phyloP scores from a whole-genome alignment of 1,140 invertebrate species.

The Cotesia chilonis region DNA sequence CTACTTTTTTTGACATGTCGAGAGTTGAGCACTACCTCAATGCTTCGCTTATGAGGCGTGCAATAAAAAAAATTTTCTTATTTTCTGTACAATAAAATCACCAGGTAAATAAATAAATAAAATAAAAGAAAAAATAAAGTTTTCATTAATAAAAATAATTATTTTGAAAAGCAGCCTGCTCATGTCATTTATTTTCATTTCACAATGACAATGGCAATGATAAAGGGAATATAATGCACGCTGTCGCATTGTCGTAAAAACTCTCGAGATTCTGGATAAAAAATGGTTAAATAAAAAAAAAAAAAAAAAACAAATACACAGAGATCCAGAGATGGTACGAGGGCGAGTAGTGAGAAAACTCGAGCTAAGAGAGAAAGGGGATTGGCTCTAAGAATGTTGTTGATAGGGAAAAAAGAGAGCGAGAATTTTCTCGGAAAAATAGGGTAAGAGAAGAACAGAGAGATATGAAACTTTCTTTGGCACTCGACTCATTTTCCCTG shows the following conservation, averaged over 20 bases:
- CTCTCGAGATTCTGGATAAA: neutral
- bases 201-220: slow-evolving; percentile 3
- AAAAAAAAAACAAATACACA: neutral
- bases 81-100: too few species aligned
- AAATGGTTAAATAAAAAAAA: neutral
- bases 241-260: neutral
- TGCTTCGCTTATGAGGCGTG: too few species aligned
- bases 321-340: neutral
- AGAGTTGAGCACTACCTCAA: too few species aligned
- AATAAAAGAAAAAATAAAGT: neutral
- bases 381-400: neutral
- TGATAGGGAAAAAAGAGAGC: slow-evolving; percentile 6
- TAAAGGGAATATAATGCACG: slow-evolving; percentile 7
- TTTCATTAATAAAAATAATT: neutral
- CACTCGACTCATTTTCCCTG: slow-evolving; percentile 13
- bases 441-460: slow-evolving; percentile 26
- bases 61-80: too few species aligned
- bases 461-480: slow-evolving; percentile 22
- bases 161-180: neutral
- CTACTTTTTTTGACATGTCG: too few species aligned
- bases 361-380: neutral
- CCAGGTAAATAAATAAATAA: too few species aligned
- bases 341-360: neutral
- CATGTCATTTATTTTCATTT: slow-evolving; percentile 9
- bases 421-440: neutral